Evolutionary conservation across 2,888 invertebrate genomes (phyloP), one percentile per base, ranked within the genome.

Genomic region (Phengaris alcon): DNA sequence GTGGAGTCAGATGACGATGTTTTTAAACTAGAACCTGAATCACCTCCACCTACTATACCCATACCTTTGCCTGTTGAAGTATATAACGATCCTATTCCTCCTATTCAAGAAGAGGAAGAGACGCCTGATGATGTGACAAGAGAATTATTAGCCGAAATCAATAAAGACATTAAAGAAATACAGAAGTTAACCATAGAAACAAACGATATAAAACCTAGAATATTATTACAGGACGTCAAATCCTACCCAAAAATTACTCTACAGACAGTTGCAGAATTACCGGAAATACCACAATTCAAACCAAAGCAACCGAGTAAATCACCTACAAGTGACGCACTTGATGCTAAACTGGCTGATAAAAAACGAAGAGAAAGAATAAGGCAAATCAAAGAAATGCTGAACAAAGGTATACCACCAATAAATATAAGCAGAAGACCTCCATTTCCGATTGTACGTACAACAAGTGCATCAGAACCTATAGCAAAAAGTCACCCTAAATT

Each of bases 401-500:
- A 94, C 79, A 95, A 96, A 82, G 95, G 95, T 76, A 95, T 96
- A n/a, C 95, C 95, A 46, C 94, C 95, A 73, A 94, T 94, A 4
- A 94, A 92, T 72, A 80, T 87, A 55, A 86, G 85, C 72, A 90
- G 94, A 80, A 87, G 94, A 70, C 90, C 92, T 84, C 95, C 82
- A 87, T 95, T 84, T 94, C 97, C 97, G 0, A 94, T 97, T 80
- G 96, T 97, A 0, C 93, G 97, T 73, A 94, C 96, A 69, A 90
- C 93, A 68, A 92, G 93, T 80, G 95, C 95, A 87, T 84, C 94
- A 6, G 95, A 96, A 78, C 93, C 95, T 0, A 93, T 95, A 44
- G 95, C 95, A 0, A 95, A 96, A 81, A 95, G 95, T 69, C 91
- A 97, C 76, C 97, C 97, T 0, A 96, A 97, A 79, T 89, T 97